Percentiles rank a stretch among this genome's conserved stretches.
Conservation (phyloP, 2,113 vertebrate species). For the Aegotheles bennettii region DNA sequence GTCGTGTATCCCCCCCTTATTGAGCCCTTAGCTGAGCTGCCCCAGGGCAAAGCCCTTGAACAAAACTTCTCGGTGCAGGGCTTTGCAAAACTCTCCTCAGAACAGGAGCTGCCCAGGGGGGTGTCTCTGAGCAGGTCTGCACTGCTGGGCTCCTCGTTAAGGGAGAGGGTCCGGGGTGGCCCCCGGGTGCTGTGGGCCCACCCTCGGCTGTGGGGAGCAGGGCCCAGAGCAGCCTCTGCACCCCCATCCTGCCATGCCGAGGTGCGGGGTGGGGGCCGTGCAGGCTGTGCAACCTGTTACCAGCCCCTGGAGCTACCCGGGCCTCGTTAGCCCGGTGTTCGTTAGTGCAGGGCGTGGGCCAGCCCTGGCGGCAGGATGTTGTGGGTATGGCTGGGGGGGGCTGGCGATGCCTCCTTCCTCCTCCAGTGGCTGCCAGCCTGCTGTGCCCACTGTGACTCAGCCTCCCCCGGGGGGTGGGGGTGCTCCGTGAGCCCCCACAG, state of each 20-base stretch:
- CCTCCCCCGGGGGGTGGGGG: rapidly evolving
- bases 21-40: background rate
- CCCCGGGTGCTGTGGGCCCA: rapidly evolving
- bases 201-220: rapidly evolving
- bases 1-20: background rate
- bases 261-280: background rate
- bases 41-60: background rate
- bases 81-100: background rate
- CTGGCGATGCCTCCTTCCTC: background rate
- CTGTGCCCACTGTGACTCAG: background rate
- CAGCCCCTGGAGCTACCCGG: background rate
- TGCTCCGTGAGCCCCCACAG: rapidly evolving
- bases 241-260: rapidly evolving
- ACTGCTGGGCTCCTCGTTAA: rapidly evolving
- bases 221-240: background rate
- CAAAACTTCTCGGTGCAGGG: background rate
- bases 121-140: background rate
- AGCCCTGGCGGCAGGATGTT: background rate
- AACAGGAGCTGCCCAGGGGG: rapidly evolving
- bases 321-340: background rate
- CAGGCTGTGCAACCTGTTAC: constrained; percentile 48
- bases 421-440: background rate
- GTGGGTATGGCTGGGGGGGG: background rate
- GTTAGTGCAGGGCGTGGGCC: background rate
- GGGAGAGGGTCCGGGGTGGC: background rate